phyloP scores from a whole-genome alignment of 2,797 vertebrate species.

The Atherinosoma microstoma region DNA sequence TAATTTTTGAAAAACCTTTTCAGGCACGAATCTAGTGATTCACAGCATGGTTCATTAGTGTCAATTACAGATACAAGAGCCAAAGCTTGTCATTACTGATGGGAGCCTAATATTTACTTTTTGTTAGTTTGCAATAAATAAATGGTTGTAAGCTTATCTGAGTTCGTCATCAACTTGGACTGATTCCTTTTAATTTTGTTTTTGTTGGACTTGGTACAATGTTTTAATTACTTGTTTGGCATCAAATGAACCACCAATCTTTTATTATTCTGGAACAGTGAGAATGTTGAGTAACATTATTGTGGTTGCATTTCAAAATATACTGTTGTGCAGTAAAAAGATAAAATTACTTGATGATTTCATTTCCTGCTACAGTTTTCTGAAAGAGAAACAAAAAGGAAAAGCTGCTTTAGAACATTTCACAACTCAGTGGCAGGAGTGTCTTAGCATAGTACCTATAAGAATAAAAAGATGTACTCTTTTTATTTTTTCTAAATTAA shows the following conservation, averaged over 20 bases:
- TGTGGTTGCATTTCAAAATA: conserved; percentile 20
- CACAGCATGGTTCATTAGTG: background rate
- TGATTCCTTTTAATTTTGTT: background rate
- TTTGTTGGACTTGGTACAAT: background rate
- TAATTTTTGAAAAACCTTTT: background rate
- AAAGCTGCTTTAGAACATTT: conserved; percentile 28
- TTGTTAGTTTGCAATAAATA: background rate
- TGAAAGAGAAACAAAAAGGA: conserved; percentile 31
- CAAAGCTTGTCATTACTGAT: background rate
- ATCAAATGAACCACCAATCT: background rate
- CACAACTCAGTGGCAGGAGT: conserved; percentile 27
- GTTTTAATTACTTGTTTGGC: conserved; percentile 4
- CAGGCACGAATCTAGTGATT: background rate
- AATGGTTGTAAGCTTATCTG: background rate
- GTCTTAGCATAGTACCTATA: conserved; percentile 1
- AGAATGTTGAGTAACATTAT: conserved; percentile 12
- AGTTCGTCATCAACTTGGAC: conserved; percentile 6
- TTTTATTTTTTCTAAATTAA: conserved; percentile 37
- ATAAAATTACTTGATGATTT: conserved; percentile 21
- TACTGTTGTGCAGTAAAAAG: background rate
- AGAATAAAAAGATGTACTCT: conserved; percentile 42
- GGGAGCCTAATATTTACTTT: conserved; percentile 4
- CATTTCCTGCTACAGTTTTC: conserved; percentile 22
- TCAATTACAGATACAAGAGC: background rate
- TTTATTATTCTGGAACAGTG: background rate